These are phyloP conservation scores for Muscicapa adusta DNA, from an alignment of 2,113 vertebrate genomes.

Conservation along the genomic window DNA sequence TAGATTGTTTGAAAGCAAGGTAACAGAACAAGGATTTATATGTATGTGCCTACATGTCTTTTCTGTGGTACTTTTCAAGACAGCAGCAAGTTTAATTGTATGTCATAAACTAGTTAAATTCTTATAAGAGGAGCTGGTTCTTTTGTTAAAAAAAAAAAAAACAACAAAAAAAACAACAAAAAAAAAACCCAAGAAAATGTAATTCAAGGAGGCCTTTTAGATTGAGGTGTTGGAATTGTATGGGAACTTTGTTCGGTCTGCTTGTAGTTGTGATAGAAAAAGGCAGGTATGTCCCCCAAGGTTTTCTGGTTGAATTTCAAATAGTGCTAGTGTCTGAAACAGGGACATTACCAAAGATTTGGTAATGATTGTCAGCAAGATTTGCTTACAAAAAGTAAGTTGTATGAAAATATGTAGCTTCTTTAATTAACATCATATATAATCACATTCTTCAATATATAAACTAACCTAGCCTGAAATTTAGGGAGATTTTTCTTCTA, in stretches of 20 bases:
- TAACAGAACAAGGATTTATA: not conserved
- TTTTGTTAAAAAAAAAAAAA: not conserved
- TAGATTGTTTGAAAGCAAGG: not conserved
- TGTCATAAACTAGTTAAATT: not conserved
- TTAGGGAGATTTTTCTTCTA: not conserved
- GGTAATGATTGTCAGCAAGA: not conserved
- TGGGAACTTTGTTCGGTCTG: fast-evolving
- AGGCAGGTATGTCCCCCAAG: not conserved
- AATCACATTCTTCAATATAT: not conserved
- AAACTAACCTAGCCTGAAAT: not conserved
- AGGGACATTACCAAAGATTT: not conserved
- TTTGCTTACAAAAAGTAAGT: not conserved
- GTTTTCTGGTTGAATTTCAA: not conserved
- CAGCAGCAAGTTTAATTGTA: not conserved
- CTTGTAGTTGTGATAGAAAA: not conserved
- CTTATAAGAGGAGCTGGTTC: fast-evolving
- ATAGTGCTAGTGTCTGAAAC: not conserved
- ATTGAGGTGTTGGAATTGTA: not conserved
- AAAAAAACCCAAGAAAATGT: not conserved
- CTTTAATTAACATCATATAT: not conserved
- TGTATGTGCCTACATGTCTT: not conserved
- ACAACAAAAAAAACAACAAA: no score
- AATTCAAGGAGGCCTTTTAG: not conserved
- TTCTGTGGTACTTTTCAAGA: not conserved
- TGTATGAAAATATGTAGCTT: not conserved